Evolutionary conservation across 1,140 invertebrate genomes (phyloP).

Genomic region (Vollenhovia emeryi): DNA sequence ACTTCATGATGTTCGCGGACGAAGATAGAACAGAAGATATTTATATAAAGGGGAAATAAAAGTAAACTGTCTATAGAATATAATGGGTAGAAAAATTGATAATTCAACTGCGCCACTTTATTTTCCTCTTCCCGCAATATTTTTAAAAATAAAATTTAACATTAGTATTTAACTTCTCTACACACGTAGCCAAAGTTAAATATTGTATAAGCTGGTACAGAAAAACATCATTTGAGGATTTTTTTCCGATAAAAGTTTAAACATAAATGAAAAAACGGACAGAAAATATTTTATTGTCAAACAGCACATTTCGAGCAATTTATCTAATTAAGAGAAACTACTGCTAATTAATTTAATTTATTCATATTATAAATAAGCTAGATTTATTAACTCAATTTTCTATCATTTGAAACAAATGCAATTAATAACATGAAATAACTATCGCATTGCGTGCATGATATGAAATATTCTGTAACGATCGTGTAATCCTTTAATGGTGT

Average conservation of each 20-base stretch:
- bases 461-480: too few species aligned
- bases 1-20: background rate
- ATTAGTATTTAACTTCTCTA: background rate
- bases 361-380: background rate
- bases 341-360: background rate
- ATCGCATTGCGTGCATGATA: too few species aligned
- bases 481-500: too few species aligned
- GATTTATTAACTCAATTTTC: too few species aligned
- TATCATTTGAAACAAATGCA: too few species aligned
- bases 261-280: background rate
- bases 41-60: background rate
- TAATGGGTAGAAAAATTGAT: background rate
- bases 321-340: background rate
- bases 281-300: background rate
- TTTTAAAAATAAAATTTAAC: background rate
- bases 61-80: background rate
- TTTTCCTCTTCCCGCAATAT: background rate
- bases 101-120: background rate
- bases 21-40: background rate
- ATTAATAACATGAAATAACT: too few species aligned
- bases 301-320: background rate
- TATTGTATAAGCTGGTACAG: background rate
- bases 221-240: background rate
- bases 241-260: background rate
- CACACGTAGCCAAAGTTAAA: background rate